Conservation (phyloP, 2,113 vertebrate genomes). For the Tympanuchus pallidicinctus region DNA sequence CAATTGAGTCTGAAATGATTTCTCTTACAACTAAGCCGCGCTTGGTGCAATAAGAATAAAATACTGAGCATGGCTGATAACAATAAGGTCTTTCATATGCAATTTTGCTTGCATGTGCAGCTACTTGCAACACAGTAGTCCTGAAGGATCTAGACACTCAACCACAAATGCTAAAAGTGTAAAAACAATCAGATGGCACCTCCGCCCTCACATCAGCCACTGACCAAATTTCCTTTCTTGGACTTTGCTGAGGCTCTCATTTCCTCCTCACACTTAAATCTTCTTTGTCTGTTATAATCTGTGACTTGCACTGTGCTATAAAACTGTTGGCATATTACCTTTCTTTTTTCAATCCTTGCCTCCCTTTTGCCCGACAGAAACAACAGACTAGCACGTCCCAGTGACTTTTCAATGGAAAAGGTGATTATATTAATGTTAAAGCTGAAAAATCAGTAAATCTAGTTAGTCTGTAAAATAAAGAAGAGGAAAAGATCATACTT, state of each 20-base stretch:
- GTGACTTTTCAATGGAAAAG: not conserved
- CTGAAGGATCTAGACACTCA: not conserved
- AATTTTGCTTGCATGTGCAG: not conserved
- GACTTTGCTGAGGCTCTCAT: not conserved
- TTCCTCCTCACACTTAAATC: constrained; percentile 36
- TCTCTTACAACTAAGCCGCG: not conserved
- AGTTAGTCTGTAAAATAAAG: constrained; percentile 15
- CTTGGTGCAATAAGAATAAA: not conserved
- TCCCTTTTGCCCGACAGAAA: constrained; percentile 5
- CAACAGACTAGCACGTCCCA: not conserved
- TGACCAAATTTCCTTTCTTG: constrained; percentile 50
- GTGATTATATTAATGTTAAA: not conserved
- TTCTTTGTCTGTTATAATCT: not conserved
- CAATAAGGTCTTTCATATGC: not conserved
- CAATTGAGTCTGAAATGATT: not conserved
- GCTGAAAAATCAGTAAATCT: constrained; percentile 30
- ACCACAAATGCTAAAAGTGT: constrained; percentile 3
- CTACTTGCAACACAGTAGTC: not conserved
- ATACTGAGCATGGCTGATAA: not conserved
- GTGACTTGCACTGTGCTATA: not conserved
- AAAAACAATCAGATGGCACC: constrained; percentile 36
- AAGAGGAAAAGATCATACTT: constrained; percentile 80
- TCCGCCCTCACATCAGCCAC: not conserved
- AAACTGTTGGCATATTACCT: constrained; percentile 45
- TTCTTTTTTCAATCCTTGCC: not conserved